Base-by-base conservation (phyloP, 53 echinoderm and acorn worm species). In the Stichopus horrens region DNA sequence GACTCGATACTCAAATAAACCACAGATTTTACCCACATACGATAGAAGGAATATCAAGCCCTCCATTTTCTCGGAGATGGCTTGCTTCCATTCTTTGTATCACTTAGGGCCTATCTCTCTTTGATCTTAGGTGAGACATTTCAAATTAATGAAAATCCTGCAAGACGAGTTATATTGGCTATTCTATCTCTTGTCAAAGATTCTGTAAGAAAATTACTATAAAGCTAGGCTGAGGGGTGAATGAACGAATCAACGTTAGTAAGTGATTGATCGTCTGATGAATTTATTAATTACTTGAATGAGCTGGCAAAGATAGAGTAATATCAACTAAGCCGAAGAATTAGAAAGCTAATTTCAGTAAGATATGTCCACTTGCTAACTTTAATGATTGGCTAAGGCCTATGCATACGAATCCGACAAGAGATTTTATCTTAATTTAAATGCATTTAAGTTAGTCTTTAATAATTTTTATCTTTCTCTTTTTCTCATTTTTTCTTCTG, bases 321-420 rank as follows among this genome's bases (percentile, higher is more conserved):
- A 81, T 56, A n/a, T 57, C 81, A 81, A 81, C 21, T 22, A 55
- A 56, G 8, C 21, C 56, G 21, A 58, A 81, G 58, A 53, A 81
- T 81, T 81, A 56, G 81, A 81, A 81, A 81, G 81, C 81, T 81
- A 81, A 81, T 81, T 81, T 56, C 21, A 81, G 58, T 81, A 55
- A 81, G 81, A 81, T 56, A 56, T 56, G 81, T 81, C 81, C 81
- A 81, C 57, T 81, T 58, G 58, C 81, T 21, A 21, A 81, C 58
- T 57, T 57, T 56, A 56, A 56, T 58, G 81, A 81, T 21, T 58
- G 81, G 22, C 81, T 81, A 81, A 81, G 21, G 21, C 23, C 57
- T 18, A 56, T 58, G 56, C 81, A 81, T 81, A 58, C 9, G 56
- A 58, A 81, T 7, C 58, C 81, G 9, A 81, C 57, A n/a, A 21